These are phyloP conservation scores for Eulemur rufifrons DNA, from an alignment of 2,113 vertebrate genomes.

Conservation along the genomic window DNA sequence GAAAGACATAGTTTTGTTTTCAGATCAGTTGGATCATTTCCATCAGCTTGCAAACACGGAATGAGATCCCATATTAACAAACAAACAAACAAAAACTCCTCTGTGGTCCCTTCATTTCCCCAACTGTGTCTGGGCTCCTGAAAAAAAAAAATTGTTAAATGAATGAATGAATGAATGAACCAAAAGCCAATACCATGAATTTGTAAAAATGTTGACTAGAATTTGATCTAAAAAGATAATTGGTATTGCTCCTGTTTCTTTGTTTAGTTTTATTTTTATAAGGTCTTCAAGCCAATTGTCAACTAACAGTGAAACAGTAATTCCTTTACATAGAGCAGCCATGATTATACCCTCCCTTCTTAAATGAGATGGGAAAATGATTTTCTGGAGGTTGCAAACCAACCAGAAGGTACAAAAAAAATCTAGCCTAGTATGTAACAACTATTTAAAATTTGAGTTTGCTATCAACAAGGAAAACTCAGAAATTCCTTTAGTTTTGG, in stretches of 20 bases:
- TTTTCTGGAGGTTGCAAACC: neutral
- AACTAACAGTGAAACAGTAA: neutral
- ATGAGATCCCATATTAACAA: neutral
- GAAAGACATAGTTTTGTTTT: constrained; percentile 42
- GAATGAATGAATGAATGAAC: neutral
- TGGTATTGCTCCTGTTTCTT: neutral
- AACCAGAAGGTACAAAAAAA: neutral
- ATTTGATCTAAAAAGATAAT: neutral
- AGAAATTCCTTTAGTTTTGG: neutral
- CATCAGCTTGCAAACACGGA: neutral
- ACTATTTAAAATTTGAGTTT: neutral
- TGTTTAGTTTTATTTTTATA: neutral
- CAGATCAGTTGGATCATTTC: neutral
- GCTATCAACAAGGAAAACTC: neutral
- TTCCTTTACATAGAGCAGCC: neutral
- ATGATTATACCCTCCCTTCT: neutral
- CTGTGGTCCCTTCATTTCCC: neutral
- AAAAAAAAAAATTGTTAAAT: constrained; percentile 14
- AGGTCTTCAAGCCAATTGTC: neutral
- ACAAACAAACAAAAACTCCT: constrained; percentile 53
- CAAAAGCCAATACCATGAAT: neutral
- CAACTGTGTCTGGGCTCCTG: neutral
- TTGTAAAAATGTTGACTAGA: neutral
- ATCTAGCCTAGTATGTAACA: neutral
- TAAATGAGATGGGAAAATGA: neutral